Conservation (phyloP, 2,797 vertebrate genomes). For the Botia almorhae region DNA sequence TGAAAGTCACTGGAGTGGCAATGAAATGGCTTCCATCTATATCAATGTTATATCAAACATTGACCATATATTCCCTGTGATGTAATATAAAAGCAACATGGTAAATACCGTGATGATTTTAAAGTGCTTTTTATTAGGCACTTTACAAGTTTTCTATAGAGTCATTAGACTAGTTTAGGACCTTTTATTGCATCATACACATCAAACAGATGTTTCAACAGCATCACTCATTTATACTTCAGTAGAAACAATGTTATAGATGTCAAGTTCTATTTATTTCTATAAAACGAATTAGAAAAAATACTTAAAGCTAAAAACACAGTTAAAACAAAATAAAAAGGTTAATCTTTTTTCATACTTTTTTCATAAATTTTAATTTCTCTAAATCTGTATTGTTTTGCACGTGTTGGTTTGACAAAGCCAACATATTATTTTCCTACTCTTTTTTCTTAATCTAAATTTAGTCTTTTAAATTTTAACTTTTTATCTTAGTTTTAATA, state of each 20-base stretch:
- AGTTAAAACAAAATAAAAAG: too few species aligned
- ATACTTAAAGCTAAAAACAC: too few species aligned
- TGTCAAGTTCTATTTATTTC: neutral
- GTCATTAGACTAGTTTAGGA: neutral
- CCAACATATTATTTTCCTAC: too few species aligned
- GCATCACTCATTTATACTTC: neutral
- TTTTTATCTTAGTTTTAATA: too few species aligned
- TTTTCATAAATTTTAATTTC: too few species aligned
- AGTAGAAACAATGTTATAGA: neutral
- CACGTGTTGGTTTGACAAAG: too few species aligned
- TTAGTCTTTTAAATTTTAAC: too few species aligned
- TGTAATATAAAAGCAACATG: neutral
- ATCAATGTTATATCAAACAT: neutral
- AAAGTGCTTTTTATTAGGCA: neutral
- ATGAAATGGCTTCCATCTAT: neutral
- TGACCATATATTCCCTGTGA: neutral
- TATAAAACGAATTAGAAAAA: too few species aligned
- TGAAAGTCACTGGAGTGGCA: constrained; percentile 12
- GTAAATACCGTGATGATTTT: neutral
- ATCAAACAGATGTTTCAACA: neutral
- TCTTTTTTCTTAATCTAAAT: too few species aligned
- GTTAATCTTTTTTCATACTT: too few species aligned
- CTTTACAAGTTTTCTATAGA: neutral
- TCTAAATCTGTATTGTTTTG: too few species aligned
- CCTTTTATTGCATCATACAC: neutral